phyloP scores from a whole-genome alignment of 2,888 invertebrate genomes.

The Himalopsyche anomala region DNA sequence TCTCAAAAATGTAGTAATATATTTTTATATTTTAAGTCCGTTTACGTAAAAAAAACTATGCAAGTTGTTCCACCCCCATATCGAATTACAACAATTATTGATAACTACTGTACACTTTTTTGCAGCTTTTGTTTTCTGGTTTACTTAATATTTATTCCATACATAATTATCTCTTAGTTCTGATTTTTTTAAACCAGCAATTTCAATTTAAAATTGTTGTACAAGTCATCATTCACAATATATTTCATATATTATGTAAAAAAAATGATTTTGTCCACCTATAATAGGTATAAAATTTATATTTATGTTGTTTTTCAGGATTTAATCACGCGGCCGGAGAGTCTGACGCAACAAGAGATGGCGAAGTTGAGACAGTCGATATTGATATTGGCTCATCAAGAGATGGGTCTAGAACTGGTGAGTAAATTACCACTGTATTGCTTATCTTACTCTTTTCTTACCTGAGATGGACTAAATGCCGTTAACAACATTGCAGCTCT shows the following conservation, averaged over 20 bases:
- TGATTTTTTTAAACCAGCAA: not conserved
- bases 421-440: slow-evolving; percentile 50
- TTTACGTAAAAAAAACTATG: no score
- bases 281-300: not conserved
- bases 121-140: no score
- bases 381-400: slow-evolving; percentile 89
- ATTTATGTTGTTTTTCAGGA: slow-evolving; percentile 69
- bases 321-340: slow-evolving; percentile 72
- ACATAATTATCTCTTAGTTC: not conserved
- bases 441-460: no score
- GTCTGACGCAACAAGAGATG: slow-evolving; percentile 71
- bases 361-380: slow-evolving; percentile 81
- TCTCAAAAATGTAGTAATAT: no score
- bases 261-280: not conserved
- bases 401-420: slow-evolving; percentile 93
- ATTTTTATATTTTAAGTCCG: no score
- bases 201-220: not conserved
- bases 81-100: no score
- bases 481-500: no score
- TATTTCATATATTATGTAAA: not conserved
- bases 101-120: no score
- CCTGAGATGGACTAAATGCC: no score
- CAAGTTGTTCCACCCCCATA: no score
- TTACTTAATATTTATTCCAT: no score
- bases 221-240: not conserved